Percentiles rank a stretch among this genome's conserved stretches.
These are phyloP conservation scores for Oikopleura dioica DNA, from an alignment of 23 tunicate species.

Conservation along the genomic window DNA sequence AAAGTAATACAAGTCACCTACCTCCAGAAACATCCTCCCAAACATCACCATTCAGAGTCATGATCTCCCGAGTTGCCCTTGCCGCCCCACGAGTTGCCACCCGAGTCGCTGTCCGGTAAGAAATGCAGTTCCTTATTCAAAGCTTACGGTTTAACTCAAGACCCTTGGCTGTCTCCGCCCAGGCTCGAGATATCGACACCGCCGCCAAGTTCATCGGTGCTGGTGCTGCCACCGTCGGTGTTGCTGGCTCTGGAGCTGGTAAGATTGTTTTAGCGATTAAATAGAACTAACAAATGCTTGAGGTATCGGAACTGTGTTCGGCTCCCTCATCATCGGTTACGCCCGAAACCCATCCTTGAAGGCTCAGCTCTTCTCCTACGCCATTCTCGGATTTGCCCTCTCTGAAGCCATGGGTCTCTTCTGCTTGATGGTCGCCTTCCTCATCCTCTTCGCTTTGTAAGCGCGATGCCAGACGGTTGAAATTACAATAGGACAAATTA, in stretches of 20 bases:
- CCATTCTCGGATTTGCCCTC: constrained; percentile 95
- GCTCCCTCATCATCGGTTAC: constrained; percentile 91
- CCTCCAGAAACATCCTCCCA: no score
- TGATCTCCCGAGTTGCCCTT: constrained; percentile 13
- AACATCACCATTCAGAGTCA: no score
- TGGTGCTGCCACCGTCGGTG: constrained; percentile 98
- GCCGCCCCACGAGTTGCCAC: constrained; percentile 8
- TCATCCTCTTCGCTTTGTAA: constrained; percentile 81
- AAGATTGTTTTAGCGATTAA: no score
- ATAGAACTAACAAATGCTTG: no score
- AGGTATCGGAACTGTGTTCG: constrained; percentile 98
- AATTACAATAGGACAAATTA: no score
- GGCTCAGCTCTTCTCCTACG: constrained; percentile 92
- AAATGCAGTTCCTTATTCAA: not conserved
- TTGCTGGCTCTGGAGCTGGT: constrained; percentile 98
- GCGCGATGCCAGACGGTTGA: no score
- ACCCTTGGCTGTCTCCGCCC: constrained; percentile 1
- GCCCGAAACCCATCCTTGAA: constrained; percentile 98
- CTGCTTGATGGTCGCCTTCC: constrained; percentile 98
- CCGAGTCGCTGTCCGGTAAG: constrained; percentile 5
- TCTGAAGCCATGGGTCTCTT: constrained; percentile 99
- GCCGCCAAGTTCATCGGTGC: constrained; percentile 99
- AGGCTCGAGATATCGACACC: constrained; percentile 51
- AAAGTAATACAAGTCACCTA: no score
- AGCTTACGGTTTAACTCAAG: no score